Evolutionary conservation across 1,140 invertebrate species (phyloP).

Genomic region (Drosophila kikkawai): DNA sequence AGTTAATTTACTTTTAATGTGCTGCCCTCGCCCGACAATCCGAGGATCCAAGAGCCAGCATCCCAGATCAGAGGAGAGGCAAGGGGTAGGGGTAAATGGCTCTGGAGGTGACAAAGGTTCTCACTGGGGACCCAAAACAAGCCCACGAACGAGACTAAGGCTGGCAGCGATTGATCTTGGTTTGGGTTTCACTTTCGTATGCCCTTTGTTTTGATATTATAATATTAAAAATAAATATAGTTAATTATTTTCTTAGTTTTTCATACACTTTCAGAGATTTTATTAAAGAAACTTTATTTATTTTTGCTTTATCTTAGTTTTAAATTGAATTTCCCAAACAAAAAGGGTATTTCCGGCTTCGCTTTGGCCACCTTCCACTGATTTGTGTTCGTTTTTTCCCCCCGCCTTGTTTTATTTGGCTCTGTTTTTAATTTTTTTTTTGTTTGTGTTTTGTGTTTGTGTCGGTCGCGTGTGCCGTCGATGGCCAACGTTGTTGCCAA

Average conservation of each 20-base stretch:
- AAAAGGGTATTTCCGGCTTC: constrained; percentile 23
- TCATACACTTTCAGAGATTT: too few species aligned
- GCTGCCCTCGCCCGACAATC: constrained; percentile 60
- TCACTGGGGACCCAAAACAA: constrained; percentile 25
- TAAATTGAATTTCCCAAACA: not conserved
- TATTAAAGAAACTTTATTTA: too few species aligned
- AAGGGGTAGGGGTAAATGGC: constrained; percentile 73
- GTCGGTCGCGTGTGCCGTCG: constrained; percentile 72
- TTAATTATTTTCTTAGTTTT: too few species aligned
- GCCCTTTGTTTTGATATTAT: constrained; percentile 3
- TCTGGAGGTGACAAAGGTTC: constrained; percentile 78
- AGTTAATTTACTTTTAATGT: constrained; percentile 85
- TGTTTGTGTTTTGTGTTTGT: constrained; percentile 11
- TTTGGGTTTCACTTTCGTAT: not conserved
- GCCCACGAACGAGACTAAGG: constrained; percentile 12
- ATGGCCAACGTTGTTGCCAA: constrained; percentile 58
- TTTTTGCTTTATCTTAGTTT: not conserved
- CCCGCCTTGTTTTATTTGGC: constrained; percentile 18
- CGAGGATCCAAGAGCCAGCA: not conserved
- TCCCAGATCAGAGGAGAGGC: not conserved
- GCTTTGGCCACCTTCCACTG: not conserved
- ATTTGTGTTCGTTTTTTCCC: constrained; percentile 14
- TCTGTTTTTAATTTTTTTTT: constrained; percentile 6
- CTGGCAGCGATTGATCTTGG: not conserved
- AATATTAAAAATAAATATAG: too few species aligned